Conservation (phyloP, 2,797 vertebrate species). For the Knipowitschia caucasica region DNA sequence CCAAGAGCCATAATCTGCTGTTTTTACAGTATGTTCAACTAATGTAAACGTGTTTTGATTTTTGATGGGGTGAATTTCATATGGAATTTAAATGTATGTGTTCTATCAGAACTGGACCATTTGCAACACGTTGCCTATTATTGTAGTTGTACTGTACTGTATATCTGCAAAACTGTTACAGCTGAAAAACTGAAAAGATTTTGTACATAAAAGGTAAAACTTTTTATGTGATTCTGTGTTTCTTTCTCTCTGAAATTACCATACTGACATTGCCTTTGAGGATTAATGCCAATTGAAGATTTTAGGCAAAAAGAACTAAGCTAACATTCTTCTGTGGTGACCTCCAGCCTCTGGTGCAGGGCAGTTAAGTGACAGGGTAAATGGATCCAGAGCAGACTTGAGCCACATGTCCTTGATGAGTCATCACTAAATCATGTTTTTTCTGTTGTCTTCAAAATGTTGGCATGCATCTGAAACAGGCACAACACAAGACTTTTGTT, state of each 20-base stretch:
- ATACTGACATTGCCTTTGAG: not conserved
- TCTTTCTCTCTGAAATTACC: not conserved
- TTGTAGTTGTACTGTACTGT: constrained; percentile 22
- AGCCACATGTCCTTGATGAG: not conserved
- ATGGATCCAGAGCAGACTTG: not conserved
- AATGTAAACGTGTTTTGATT: not conserved
- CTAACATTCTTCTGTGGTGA: no score
- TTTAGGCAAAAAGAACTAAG: not conserved
- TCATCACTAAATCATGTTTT: not conserved
- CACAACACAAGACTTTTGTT: no score
- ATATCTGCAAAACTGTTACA: constrained; percentile 32
- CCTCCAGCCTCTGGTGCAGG: no score
- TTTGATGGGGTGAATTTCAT: not conserved
- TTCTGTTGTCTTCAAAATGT: not conserved
- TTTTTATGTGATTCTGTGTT: constrained; percentile 2
- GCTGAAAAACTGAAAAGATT: constrained; percentile 46
- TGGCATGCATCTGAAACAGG: not conserved
- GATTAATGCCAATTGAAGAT: not conserved
- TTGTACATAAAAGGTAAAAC: constrained; percentile 55
- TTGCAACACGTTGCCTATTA: constrained; percentile 10
- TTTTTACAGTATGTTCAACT: constrained; percentile 2
- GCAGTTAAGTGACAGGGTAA: no score
- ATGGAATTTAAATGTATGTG: not conserved
- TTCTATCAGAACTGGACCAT: constrained; percentile 9
- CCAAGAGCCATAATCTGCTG: constrained; percentile 14